These are phyloP conservation scores for Hydractinia echinata DNA, from an alignment of 30 jellyfish, hydroid and myxozoan genomes.

Conservation along the genomic window DNA sequence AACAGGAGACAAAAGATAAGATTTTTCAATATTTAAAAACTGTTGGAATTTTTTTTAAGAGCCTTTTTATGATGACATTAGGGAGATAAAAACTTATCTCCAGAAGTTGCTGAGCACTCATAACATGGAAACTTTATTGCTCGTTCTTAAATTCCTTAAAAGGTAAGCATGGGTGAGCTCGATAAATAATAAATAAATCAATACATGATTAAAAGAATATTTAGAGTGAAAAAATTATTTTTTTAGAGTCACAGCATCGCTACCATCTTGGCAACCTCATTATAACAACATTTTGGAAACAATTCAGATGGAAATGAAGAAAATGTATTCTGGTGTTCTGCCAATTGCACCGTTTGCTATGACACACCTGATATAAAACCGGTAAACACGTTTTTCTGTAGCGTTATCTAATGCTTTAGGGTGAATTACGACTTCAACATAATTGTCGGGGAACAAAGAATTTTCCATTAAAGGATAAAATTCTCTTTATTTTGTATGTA, in stretches of 20 bases:
- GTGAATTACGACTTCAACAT: too few species aligned
- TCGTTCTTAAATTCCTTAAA: background rate
- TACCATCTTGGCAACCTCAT: background rate
- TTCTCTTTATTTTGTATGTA: too few species aligned
- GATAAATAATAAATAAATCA: too few species aligned
- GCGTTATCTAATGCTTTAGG: too few species aligned
- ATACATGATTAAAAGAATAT: too few species aligned
- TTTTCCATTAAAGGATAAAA: too few species aligned
- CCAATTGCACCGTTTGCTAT: background rate
- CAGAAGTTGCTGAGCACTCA: background rate
- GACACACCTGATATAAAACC: too few species aligned
- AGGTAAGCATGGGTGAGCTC: background rate
- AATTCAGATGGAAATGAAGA: background rate
- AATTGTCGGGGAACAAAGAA: too few species aligned
- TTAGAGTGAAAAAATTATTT: background rate
- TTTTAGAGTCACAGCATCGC: background rate
- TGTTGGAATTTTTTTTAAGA: background rate
- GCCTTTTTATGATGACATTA: background rate
- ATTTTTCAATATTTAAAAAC: too few species aligned
- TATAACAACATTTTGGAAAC: background rate
- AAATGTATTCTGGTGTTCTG: background rate
- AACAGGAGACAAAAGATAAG: background rate
- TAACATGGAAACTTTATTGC: constrained; percentile 5
- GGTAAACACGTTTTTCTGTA: too few species aligned
- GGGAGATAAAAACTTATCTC: background rate